phyloP scores from a whole-genome alignment of 2,113 vertebrate genomes.

The Willisornis vidua region DNA sequence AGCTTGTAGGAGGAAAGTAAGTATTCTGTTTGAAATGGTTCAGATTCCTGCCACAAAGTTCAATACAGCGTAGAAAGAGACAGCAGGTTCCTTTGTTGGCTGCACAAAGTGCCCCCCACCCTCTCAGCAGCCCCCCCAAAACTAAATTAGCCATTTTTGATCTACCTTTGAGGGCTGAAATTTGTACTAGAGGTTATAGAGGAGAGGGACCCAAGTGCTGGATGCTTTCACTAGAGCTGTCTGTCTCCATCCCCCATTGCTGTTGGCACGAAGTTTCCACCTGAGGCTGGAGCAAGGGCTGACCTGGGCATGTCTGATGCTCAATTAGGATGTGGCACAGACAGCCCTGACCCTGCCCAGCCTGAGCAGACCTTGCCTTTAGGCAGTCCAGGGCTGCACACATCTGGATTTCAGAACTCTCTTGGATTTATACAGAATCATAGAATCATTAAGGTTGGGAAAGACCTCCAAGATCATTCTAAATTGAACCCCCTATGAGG shows the following conservation, averaged over 20 bases:
- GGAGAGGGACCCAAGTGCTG: neutral
- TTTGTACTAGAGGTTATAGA: neutral
- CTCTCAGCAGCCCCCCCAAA: neutral
- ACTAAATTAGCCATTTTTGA: neutral
- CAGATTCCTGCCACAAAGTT: slow-evolving; percentile 27
- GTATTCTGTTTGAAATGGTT: slow-evolving; percentile 54
- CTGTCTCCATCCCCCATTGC: neutral
- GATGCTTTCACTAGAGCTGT: neutral
- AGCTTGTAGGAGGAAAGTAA: slow-evolving; percentile 44
- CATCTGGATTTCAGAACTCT: neutral
- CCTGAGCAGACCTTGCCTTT: neutral
- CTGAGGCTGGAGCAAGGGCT: neutral
- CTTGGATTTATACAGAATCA: neutral
- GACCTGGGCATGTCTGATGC: neutral
- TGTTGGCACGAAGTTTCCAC: neutral
- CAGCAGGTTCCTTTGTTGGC: neutral
- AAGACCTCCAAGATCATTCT: neutral
- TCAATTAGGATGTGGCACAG: neutral
- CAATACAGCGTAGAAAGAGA: neutral
- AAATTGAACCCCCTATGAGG: fast-evolving
- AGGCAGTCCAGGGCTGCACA: neutral
- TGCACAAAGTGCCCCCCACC: neutral
- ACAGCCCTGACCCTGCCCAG: neutral
- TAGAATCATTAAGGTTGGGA: neutral
- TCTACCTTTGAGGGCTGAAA: neutral